phyloP scores from a whole-genome alignment of 2,888 invertebrate genomes.

The Ormyrus labotus region DNA sequence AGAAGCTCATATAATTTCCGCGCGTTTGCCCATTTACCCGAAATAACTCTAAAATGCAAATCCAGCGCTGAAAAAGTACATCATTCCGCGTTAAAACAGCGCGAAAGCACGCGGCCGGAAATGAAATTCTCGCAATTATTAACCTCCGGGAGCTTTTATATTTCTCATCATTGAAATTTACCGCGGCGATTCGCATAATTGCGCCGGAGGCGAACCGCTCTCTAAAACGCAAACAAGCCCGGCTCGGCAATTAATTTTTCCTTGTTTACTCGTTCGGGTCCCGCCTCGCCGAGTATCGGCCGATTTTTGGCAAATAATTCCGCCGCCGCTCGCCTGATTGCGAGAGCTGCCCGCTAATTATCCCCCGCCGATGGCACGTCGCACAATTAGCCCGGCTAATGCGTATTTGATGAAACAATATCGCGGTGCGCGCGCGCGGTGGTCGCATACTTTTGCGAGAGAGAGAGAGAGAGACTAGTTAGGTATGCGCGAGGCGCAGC shows the following conservation, averaged over 20 bases:
- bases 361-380: not conserved
- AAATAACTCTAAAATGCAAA: too few species aligned
- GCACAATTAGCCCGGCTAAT: conserved; percentile 18
- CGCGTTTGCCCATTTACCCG: too few species aligned
- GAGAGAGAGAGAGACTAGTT: not conserved
- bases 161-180: not conserved
- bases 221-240: conserved; percentile 27
- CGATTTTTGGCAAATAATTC: not conserved
- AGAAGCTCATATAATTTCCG: too few species aligned
- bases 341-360: conserved; percentile 2
- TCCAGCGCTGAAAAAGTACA: too few species aligned
- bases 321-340: not conserved
- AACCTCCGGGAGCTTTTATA: too few species aligned
- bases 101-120: too few species aligned
- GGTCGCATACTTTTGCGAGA: not conserved
- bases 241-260: conserved; percentile 31
- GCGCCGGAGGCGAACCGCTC: not conserved
- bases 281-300: conserved; percentile 14
- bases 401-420: conserved; percentile 40
- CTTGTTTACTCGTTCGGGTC: not conserved
- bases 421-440: not conserved
- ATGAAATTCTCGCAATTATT: too few species aligned
- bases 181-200: too few species aligned
- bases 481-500: conserved; percentile 13
- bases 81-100: too few species aligned